These are phyloP conservation scores for Acropora tenuis DNA, from an alignment of 64 coral and sea anemone species.

Conservation along the genomic window DNA sequence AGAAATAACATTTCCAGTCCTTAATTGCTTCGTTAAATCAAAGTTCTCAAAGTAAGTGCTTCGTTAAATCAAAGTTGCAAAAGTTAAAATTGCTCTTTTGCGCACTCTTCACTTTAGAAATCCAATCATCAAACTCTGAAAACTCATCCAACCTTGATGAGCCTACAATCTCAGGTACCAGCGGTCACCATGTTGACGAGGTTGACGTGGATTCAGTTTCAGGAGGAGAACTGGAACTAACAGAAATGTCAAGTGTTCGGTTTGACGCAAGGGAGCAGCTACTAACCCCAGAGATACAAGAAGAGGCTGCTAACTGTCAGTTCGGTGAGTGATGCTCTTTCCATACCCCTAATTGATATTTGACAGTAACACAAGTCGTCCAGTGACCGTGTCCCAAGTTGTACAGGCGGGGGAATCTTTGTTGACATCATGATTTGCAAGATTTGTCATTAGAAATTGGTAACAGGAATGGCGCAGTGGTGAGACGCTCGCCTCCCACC, in stretches of 20 bases:
- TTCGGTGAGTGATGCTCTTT: neutral
- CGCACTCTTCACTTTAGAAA: neutral
- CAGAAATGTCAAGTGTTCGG: conserved; percentile 8
- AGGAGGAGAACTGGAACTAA: conserved; percentile 25
- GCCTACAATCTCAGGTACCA: conserved; percentile 13
- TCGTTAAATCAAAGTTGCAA: neutral
- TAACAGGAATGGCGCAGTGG: no score
- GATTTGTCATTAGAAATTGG: no score
- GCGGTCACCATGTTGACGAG: conserved; percentile 9
- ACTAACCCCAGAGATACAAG: conserved; percentile 34
- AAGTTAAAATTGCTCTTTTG: neutral
- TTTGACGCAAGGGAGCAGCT: conserved; percentile 27
- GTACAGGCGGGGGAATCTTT: no score
- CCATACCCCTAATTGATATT: neutral
- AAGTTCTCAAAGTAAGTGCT: no score
- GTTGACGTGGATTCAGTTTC: neutral
- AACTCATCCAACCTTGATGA: conserved; percentile 4
- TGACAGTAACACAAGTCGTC: no score
- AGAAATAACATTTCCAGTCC: no score
- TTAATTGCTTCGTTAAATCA: no score
- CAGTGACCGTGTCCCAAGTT: neutral
- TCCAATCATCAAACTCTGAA: conserved; percentile 33
- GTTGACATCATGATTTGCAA: no score
- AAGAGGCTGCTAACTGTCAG: conserved; percentile 12
- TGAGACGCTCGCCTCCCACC: no score